Conservation (phyloP, 2,888 invertebrate species). For the Philopedon plagiatum region DNA sequence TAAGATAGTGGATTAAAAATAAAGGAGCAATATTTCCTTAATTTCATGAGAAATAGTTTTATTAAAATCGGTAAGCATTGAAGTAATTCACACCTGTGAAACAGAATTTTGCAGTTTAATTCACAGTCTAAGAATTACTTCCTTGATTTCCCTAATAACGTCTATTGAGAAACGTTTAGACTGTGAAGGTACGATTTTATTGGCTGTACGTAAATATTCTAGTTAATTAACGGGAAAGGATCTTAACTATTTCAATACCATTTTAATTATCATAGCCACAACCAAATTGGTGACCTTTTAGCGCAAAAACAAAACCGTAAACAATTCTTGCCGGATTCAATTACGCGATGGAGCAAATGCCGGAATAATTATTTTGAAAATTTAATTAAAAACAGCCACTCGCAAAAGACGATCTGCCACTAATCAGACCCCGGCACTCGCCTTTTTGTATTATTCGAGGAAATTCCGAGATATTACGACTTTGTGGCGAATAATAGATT, state of each 20-base stretch:
- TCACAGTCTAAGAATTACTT: no score
- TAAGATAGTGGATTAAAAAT: no score
- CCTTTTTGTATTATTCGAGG: constrained; percentile 4
- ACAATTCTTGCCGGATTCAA: constrained; percentile 45
- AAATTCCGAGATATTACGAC: constrained; percentile 5
- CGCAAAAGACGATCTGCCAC: constrained; percentile 39
- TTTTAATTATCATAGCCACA: constrained; percentile 22
- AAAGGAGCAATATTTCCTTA: no score
- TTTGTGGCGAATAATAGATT: background rate
- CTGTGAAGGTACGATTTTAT: no score
- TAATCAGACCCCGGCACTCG: constrained; percentile 40
- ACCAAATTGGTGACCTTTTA: constrained; percentile 26
- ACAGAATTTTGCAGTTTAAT: no score
- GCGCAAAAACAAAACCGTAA: constrained; percentile 4
- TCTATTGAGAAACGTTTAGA: no score
- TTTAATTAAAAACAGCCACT: constrained; percentile 47
- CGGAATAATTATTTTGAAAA: constrained; percentile 49
- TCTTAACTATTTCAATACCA: constrained; percentile 38
- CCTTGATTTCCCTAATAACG: no score
- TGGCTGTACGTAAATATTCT: no score
- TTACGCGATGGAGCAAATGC: constrained; percentile 44
- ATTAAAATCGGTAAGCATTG: no score
- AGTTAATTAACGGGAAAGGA: constrained; percentile 17
- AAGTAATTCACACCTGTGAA: no score
- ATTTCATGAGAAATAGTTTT: no score